phyloP scores from a whole-genome alignment of 2,797 vertebrate species.

The Ceryle rudis region DNA sequence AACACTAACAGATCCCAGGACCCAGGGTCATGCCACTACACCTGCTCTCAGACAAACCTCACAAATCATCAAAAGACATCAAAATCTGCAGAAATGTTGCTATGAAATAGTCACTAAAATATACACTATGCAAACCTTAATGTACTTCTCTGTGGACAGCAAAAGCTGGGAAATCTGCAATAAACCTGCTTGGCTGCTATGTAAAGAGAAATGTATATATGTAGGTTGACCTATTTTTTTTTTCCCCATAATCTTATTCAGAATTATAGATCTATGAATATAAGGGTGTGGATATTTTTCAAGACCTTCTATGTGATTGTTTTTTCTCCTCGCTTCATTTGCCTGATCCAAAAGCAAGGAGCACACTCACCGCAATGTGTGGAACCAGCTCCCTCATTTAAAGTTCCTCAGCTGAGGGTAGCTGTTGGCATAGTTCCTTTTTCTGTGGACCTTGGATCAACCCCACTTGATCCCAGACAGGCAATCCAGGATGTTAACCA shows the following conservation, averaged over 20 bases:
- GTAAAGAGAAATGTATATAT: background rate
- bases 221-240: background rate
- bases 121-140: background rate
- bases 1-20: background rate
- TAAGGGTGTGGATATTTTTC: background rate
- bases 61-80: background rate
- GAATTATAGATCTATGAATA: background rate
- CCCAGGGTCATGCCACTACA: background rate
- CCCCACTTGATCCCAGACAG: background rate
- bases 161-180: background rate
- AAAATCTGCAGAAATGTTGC: background rate
- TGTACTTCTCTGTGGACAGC: background rate
- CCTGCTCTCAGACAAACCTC: background rate
- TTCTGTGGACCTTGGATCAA: background rate
- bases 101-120: background rate
- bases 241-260: background rate
- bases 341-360: background rate
- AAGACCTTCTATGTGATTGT: background rate
- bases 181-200: background rate
- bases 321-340: background rate
- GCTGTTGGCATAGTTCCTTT: background rate
- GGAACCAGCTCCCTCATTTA: background rate
- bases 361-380: background rate
- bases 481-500: background rate
- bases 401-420: background rate